These are phyloP conservation scores for Mechanitis messenoides DNA, from an alignment of 2,888 invertebrate species.

Conservation along the genomic window DNA sequence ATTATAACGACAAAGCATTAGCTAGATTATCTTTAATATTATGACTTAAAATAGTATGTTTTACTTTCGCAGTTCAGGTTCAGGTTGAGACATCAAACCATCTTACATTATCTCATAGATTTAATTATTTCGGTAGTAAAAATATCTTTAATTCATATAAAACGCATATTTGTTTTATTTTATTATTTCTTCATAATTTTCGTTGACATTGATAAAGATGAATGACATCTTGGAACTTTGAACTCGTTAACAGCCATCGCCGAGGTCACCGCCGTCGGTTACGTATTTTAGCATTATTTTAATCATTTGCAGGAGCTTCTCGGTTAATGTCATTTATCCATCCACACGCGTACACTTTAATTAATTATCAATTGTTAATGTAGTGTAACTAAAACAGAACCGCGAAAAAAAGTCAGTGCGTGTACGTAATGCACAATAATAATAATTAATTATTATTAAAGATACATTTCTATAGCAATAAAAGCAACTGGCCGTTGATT, in stretches of 20 bases:
- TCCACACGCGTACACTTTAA: slow-evolving; percentile 1
- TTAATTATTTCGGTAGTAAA: no score
- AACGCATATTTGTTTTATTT: slow-evolving; percentile 9
- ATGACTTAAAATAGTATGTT: no score
- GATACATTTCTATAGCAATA: slow-evolving; percentile 1
- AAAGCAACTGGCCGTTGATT: slow-evolving; percentile 25
- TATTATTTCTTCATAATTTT: slow-evolving; percentile 21
- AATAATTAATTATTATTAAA: no score
- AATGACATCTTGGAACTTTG: slow-evolving; percentile 44
- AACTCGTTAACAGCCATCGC: slow-evolving; percentile 45
- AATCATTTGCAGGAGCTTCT: slow-evolving; percentile 11
- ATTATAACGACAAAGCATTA: no score
- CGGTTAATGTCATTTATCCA: neutral
- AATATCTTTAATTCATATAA: neutral
- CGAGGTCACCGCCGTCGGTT: slow-evolving; percentile 39
- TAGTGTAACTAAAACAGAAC: no score
- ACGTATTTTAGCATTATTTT: slow-evolving; percentile 30
- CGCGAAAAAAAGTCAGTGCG: neutral
- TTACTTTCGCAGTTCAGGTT: no score
- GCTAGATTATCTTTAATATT: no score
- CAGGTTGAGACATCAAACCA: no score
- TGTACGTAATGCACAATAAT: no score
- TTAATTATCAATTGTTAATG: no score
- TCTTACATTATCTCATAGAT: no score
- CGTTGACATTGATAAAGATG: slow-evolving; percentile 41